phyloP scores from a whole-genome alignment of 2,113 vertebrate species.

The Ariopsis seemanni region DNA sequence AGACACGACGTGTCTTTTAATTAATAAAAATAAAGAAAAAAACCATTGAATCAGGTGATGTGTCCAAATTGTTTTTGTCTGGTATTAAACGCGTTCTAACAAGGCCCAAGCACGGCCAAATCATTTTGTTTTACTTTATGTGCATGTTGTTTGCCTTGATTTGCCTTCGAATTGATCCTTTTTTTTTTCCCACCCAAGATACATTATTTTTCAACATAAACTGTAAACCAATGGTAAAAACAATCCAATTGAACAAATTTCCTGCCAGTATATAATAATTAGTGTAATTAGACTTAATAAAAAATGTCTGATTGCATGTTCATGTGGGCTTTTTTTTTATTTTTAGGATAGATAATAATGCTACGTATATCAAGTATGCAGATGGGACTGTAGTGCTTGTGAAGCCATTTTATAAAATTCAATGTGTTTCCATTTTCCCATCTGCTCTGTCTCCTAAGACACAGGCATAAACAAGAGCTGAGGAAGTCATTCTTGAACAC shows the following conservation, averaged over 20 bases:
- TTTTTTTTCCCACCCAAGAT: too few relatives aligned
- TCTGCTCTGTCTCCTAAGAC: constrained; percentile 13
- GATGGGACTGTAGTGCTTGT: background rate
- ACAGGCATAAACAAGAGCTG: background rate
- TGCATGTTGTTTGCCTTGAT: background rate
- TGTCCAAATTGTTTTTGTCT: too few relatives aligned
- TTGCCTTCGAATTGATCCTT: background rate
- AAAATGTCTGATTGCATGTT: background rate
- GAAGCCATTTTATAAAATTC: background rate
- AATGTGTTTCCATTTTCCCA: background rate
- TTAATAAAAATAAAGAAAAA: too few relatives aligned
- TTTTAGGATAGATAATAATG: background rate
- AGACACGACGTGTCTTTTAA: too few relatives aligned
- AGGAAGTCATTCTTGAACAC: background rate
- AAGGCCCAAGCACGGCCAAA: background rate
- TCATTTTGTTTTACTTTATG: background rate
- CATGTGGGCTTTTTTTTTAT: background rate
- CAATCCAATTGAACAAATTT: background rate
- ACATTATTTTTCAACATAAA: background rate
- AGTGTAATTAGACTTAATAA: background rate
- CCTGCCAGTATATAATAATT: background rate
- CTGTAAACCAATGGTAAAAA: background rate
- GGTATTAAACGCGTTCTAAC: background rate
- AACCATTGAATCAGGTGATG: too few relatives aligned
- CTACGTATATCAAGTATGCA: background rate